Percentiles rank a stretch among this genome's conserved stretches.
phyloP scores from a whole-genome alignment of 92 coral and sea anemone species.

The Siderastrea siderea region DNA sequence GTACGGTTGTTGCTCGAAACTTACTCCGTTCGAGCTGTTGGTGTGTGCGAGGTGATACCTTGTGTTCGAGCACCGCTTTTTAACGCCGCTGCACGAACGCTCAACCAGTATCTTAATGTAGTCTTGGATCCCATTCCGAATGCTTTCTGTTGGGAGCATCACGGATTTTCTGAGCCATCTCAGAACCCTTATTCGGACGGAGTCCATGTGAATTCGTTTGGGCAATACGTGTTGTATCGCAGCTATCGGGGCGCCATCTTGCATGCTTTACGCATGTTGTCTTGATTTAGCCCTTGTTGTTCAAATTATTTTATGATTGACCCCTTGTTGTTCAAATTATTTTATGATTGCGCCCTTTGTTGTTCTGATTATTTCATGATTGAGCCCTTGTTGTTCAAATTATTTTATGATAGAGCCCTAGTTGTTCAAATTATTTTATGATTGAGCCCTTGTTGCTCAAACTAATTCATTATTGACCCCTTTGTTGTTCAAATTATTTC shows the following conservation, averaged over 20 bases:
- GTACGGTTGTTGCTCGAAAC: conserved; percentile 1
- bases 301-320: not conserved
- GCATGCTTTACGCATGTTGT: not conserved
- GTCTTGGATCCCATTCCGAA: conserved; percentile 1
- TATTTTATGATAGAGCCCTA: not conserved
- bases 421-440: not conserved
- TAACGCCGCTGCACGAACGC: conserved; percentile 11
- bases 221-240: conserved; percentile 13
- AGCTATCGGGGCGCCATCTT: conserved; percentile 35
- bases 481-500: not conserved
- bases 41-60: conserved; percentile 34
- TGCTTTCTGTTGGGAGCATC: conserved; percentile 11
- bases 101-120: conserved; percentile 5
- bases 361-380: not conserved
- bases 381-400: not conserved
- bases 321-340: not conserved
- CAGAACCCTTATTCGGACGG: not conserved
- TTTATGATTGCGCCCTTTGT: not conserved
- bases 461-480: not conserved
- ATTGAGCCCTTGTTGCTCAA: not conserved
- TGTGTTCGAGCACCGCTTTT: conserved; percentile 12
- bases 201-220: conserved; percentile 5
- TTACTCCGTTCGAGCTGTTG: conserved; percentile 3
- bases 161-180: not conserved
- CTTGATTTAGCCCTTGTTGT: not conserved